Evolutionary conservation across 2,888 invertebrate species (phyloP).

Genomic region (Quadroppia sp.): DNA sequence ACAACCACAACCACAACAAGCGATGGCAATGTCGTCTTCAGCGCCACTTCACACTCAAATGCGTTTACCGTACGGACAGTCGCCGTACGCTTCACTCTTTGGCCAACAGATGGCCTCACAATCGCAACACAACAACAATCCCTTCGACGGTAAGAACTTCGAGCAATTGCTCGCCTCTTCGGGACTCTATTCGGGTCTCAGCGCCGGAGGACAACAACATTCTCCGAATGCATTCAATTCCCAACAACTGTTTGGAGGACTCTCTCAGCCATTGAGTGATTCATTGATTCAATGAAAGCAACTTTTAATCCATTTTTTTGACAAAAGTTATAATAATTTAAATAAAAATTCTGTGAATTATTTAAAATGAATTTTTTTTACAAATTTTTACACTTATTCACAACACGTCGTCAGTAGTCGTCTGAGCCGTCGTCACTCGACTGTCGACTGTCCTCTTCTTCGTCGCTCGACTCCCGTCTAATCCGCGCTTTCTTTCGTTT

Average conservation of each 20-base stretch:
- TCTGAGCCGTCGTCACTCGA: neutral
- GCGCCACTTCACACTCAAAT: neutral
- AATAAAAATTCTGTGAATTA: constrained; percentile 11
- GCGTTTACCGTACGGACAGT: too few species aligned
- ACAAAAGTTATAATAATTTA: constrained; percentile 6
- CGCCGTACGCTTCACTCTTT: neutral
- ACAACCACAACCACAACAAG: neutral
- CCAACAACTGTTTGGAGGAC: too few species aligned
- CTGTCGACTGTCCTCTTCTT: neutral
- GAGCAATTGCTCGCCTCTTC: too few species aligned
- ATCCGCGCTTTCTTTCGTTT: neutral
- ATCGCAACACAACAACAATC: neutral
- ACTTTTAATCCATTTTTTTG: neutral
- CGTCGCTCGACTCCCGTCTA: neutral
- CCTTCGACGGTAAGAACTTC: neutral
- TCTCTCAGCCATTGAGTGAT: too few species aligned
- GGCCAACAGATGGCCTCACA: neutral
- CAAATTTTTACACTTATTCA: neutral
- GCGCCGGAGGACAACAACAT: too few species aligned
- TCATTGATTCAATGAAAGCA: too few species aligned
- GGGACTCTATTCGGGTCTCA: too few species aligned
- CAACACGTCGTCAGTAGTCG: neutral
- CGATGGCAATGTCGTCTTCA: neutral
- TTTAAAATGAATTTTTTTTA: constrained; percentile 5
- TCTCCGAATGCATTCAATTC: neutral